phyloP scores from a whole-genome alignment of 2,797 vertebrate genomes.

The Pangasius krempfi region DNA sequence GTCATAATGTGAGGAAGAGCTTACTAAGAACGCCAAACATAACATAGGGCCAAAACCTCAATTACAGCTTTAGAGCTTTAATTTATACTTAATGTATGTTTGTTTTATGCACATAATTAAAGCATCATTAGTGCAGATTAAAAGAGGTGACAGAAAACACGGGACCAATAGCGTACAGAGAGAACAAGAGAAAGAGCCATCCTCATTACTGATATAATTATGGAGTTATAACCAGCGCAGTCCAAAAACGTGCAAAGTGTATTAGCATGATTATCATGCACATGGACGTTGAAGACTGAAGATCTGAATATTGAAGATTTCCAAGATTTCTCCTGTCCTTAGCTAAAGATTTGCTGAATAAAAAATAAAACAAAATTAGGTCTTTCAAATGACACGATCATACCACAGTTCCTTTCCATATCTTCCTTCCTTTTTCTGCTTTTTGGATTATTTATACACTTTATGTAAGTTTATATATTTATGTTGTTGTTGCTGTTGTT shows the following conservation, averaged over 20 bases:
- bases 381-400: background rate
- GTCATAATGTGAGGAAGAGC: background rate
- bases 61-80: background rate
- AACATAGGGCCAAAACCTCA: background rate
- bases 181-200: background rate
- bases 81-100: conserved; percentile 29
- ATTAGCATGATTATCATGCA: conserved; percentile 31
- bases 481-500: background rate
- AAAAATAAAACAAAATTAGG: background rate
- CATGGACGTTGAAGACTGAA: background rate
- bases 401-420: background rate
- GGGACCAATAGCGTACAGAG: background rate
- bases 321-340: background rate
- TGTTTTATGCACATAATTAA: conserved; percentile 38
- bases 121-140: conserved; percentile 29
- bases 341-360: background rate
- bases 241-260: conserved; percentile 13
- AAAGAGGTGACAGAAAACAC: conserved; percentile 16
- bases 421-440: background rate
- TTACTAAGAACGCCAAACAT: background rate
- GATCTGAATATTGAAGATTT: no score
- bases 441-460: background rate
- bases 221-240: conserved; percentile 39
- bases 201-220: conserved; percentile 42
- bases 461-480: background rate